Evolutionary conservation across 2,113 vertebrate species (phyloP), one percentile per base, ranked within the genome.

Genomic region (Neogale vison): DNA sequence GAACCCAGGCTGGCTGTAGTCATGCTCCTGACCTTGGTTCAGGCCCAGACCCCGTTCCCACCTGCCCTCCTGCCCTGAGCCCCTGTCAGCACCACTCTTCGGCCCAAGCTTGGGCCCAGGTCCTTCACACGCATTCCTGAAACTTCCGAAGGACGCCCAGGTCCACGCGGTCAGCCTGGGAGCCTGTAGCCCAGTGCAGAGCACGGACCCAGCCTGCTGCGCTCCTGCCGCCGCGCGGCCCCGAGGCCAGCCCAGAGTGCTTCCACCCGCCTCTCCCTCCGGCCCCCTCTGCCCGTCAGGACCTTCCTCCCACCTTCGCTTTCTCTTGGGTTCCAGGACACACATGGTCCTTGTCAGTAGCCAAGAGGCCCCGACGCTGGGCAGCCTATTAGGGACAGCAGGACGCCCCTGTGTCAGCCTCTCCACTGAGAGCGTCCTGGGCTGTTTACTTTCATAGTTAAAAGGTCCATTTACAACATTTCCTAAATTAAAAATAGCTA

Each of bases 381-480:
- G 17, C 1, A 15, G 15, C 50, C 2, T 61, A 14, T 88, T 4
- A 10, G 42, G 69, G 15, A 12, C 13, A 34, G 4, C 8, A 1
- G 21, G 13, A 23, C 0, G 8, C 36, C 11, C 45, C 10, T 69
- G 55, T 24, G 21, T 61, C 24, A 2, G 23, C 42, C 18, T 71
- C 20, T 29, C 31, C 42, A 1, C 0, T 0, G 39, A 47, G 14
- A 24, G 14, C 0, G 1, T 11, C 11, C 24, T 4, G 6, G 76
- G 13, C 1, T 15, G 12, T 63, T 57, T 29, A 36, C 47, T 63
- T 20, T 39, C 71, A 47, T 0, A 26, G 88, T 59, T 13, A 29
- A 71, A 63, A 57, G n/a, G 47, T 17, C 63, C 77, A 23, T 50
- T 92, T 80, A 8, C 47, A n/a, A 13, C 42, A 82, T 67, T 83